Evolutionary conservation across 2,797 vertebrate genomes (phyloP).

Genomic region (Acipenser oxyrinchus): DNA sequence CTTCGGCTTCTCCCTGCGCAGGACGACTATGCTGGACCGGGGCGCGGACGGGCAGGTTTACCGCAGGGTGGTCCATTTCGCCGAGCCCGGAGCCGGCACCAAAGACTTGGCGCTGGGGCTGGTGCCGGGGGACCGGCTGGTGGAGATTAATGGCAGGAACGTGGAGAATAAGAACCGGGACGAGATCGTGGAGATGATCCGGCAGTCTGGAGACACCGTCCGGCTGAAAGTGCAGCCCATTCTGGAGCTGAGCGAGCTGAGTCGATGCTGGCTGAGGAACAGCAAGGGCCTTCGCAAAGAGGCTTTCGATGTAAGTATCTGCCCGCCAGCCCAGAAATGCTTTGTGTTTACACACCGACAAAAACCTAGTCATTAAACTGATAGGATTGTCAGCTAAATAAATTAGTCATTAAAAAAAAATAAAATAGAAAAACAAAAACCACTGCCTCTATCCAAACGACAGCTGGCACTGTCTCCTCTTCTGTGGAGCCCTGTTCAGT

Average conservation of each 20-base stretch:
- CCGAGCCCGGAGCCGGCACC: slow-evolving; percentile 87
- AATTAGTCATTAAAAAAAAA: too few species aligned
- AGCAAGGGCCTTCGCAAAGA: slow-evolving; percentile 64
- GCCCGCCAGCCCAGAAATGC: not conserved
- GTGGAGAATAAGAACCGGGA: slow-evolving; percentile 90
- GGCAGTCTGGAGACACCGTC: slow-evolving; percentile 87
- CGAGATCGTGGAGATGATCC: slow-evolving; percentile 98
- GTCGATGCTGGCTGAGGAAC: slow-evolving; percentile 83
- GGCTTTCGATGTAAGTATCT: slow-evolving; percentile 76
- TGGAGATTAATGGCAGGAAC: slow-evolving; percentile 86
- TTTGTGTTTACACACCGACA: too few species aligned
- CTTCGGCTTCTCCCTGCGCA: slow-evolving; percentile 89
- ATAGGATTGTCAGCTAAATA: too few species aligned
- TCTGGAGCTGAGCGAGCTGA: slow-evolving; percentile 90
- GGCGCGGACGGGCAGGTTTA: slow-evolving; percentile 77
- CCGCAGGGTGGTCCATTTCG: slow-evolving; percentile 85
- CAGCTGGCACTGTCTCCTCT: too few species aligned
- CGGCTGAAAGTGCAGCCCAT: slow-evolving; percentile 92
- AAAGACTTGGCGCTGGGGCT: slow-evolving; percentile 86
- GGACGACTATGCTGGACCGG: slow-evolving; percentile 89
- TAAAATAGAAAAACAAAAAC: too few species aligned
- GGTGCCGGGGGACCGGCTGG: slow-evolving; percentile 87
- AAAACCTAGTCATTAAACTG: too few species aligned
- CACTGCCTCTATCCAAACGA: too few species aligned
- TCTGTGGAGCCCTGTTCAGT: too few species aligned